Base-by-base conservation (phyloP, 2,797 vertebrate genomes). In the Argya squamiceps region DNA sequence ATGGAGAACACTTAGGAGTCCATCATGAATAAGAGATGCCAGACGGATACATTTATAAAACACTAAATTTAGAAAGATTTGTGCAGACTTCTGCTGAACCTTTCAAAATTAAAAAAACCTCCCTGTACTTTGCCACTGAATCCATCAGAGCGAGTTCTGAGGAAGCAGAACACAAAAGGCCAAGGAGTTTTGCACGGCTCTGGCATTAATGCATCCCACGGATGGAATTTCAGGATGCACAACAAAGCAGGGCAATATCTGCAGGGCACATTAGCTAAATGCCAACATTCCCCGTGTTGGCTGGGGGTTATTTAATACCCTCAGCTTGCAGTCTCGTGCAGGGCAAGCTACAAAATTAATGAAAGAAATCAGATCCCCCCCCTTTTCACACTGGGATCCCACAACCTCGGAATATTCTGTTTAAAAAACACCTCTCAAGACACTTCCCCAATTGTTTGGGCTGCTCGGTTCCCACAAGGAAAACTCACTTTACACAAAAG, bases 171-270 rank as follows among this genome's bases (percentile, higher is more conserved):
- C 1, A 46, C 70, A 65, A 30, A 55, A 88, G 70, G 19, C 15
- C 79, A 41, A 10, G 0, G 39, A 49, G 34, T 59, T 82, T 91
- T 50, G 32, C 74, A 63, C 11, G 24, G 70, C 34, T 11, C 43
- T 63, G 8, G 6, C 60, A 4, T 15, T 4, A 43, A 39, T 3
- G 9, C 17, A 11, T 6, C 22, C 59, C 10, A 14, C 0, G 11
- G n/a, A 46, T 71, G 44, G 10, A 36, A 77, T 59, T 74, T 36
- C 65, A 60, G 19, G 71, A 43, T 4, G 18, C 52, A 55, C 52
- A 37, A 32, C 49, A 50, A 56, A 80, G 32, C 71, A 47, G 80
- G 80, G 22, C 30, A 12, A 18, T 3, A 27, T 4, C 50, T 4
- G n/a, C 0, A 26, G 12, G 14, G 41, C 21, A 76, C 24, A 10